Evolutionary conservation across 2,888 invertebrate genomes (phyloP).

Genomic region (Clanis bilineata): DNA sequence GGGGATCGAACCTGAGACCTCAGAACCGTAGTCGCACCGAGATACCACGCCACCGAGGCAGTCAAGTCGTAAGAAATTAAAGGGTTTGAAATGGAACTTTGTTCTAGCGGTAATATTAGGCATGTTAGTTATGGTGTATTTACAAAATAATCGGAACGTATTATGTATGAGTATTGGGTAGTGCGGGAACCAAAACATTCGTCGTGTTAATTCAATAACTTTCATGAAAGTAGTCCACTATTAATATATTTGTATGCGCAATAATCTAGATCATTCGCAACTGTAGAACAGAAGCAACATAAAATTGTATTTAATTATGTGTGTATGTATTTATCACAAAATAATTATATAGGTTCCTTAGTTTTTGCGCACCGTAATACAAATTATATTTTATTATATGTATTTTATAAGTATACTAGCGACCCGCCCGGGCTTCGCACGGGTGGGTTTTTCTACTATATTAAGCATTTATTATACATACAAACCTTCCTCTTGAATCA

Average conservation of each 20-base stretch:
- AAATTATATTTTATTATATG: too few species aligned
- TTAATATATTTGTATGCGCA: constrained; percentile 18
- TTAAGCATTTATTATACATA: too few species aligned
- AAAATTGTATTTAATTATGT: not conserved
- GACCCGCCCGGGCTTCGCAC: too few species aligned
- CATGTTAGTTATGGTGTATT: constrained; percentile 5
- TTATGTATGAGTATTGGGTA: constrained; percentile 23
- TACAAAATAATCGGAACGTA: constrained; percentile 14
- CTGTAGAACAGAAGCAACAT: constrained; percentile 17
- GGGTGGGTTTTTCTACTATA: too few species aligned
- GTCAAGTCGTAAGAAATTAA: not conserved
- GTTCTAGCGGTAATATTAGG: not conserved
- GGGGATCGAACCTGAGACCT: too few species aligned
- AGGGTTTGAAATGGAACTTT: not conserved
- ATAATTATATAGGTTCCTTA: too few species aligned
- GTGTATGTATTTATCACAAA: not conserved
- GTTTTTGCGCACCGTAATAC: too few species aligned
- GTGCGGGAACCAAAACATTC: constrained; percentile 29
- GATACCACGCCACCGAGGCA: too few species aligned
- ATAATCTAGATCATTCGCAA: constrained; percentile 15
- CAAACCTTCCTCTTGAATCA: too few species aligned
- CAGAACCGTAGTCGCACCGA: too few species aligned
- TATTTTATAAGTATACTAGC: too few species aligned
- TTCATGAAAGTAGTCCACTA: constrained; percentile 26
- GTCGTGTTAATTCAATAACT: constrained; percentile 25